Evolutionary conservation across 2,888 invertebrate species (phyloP).

Genomic region (Hirtodrosophila duncani): DNA sequence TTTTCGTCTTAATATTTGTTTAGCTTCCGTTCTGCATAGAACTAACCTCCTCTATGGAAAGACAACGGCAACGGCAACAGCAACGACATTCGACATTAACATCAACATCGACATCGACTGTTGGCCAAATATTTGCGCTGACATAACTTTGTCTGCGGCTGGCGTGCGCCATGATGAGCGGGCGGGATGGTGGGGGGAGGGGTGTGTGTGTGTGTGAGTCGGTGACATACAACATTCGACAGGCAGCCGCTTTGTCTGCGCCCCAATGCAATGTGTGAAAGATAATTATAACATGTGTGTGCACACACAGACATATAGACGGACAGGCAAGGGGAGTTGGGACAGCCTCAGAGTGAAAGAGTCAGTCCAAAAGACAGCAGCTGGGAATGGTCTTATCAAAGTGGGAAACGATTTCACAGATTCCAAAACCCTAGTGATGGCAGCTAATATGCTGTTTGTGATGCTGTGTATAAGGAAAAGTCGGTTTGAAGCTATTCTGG

Average conservation of each 20-base stretch:
- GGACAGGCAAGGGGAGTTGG: constrained; percentile 7
- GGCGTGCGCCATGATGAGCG: constrained; percentile 40
- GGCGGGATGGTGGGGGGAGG: constrained; percentile 6
- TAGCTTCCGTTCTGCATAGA: constrained; percentile 39
- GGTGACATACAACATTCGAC: constrained; percentile 39
- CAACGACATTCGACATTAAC: no score
- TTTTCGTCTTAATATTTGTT: constrained; percentile 57
- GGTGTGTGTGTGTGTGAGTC: background rate
- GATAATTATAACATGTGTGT: constrained; percentile 64
- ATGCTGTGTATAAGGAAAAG: no score
- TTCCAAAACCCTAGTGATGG: no score
- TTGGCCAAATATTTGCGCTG: constrained; percentile 63
- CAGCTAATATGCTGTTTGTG: no score
- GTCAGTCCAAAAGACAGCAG: no score
- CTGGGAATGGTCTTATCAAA: no score
- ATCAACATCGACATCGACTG: constrained; percentile 22
- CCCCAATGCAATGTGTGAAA: constrained; percentile 52
- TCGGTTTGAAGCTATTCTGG: no score
- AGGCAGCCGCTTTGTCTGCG: constrained; percentile 50
- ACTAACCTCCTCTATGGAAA: background rate
- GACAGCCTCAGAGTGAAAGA: background rate
- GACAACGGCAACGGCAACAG: constrained; percentile 1
- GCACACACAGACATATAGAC: constrained; percentile 15
- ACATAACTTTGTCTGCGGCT: constrained; percentile 69
- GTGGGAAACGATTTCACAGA: no score